Base-by-base conservation (phyloP, 1,140 invertebrate genomes). In the Hormaphis cornu region DNA sequence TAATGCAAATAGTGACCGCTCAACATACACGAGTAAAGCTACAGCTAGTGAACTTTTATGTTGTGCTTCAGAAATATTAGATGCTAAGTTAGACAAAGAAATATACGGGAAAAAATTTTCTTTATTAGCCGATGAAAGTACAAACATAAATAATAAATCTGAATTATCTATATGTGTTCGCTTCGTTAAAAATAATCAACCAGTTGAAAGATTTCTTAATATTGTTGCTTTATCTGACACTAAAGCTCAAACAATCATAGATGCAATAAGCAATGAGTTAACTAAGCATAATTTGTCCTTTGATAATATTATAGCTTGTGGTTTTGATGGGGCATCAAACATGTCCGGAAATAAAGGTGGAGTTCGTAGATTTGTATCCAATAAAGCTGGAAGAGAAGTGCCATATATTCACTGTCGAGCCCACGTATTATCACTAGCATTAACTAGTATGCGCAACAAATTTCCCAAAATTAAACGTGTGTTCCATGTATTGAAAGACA, bases 1-100 rank as follows among this genome's bases (percentile, higher is more conserved):
- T 12, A 4, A 22, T 1, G 14, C 53, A 22, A 33, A 56, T 14
- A 56, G 53, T 56, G 33, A 56, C 14, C 3, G 53, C 10, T 56
- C 53, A 18, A 56, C 53, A 35, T 56, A 35, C 5, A 56, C 6
- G 3, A 56, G 53, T 20, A 56, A 56, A 56, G 30, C 33, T 35
- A 56, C 53, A 56, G 53, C 53, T 56, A 37, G 6, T 56, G 18
- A 56, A 20, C 18, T 37, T 35, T 20, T 56, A 56, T 35, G 30
- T 56, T 56, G 53, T 22, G 30, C 30, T 14, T 56, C 53, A 56
- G 53, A 56, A 56, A 56, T 37, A 20, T 22, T 56, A 56, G 10
- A 22, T 56, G 12, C 10, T 1, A 56, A 56, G 12, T 56, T 56
- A 37, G 9, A 37, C 5, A 56, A 37, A 16, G 53, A 56, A 37